Conservation (phyloP, 1,140 invertebrate genomes). For the Papilio dardanus region DNA sequence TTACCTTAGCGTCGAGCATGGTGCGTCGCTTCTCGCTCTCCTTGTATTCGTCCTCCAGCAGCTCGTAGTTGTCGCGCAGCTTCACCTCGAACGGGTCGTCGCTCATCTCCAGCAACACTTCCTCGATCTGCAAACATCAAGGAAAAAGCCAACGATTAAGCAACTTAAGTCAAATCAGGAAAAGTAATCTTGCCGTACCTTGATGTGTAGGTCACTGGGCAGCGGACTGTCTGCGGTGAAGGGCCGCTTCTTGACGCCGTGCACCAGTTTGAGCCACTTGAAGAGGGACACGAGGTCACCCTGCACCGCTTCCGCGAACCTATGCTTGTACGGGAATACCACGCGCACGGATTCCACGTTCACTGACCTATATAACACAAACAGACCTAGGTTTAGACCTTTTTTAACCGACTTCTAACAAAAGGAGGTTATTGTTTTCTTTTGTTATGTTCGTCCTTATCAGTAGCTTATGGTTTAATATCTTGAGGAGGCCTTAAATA, state of each 20-base stretch:
- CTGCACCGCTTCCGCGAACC: constrained; percentile 96
- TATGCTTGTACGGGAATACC: constrained; percentile 95
- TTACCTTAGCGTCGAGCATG: constrained; percentile 94
- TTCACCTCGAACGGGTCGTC: constrained; percentile 99
- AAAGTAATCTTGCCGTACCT: constrained; percentile 81
- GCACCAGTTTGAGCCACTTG: constrained; percentile 95
- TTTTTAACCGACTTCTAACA: too few relatives aligned
- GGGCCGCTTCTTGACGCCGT: constrained; percentile 87
- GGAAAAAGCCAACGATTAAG: neutral
- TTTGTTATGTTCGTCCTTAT: too few relatives aligned
- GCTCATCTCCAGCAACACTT: constrained; percentile 94
- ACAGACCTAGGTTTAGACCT: neutral
- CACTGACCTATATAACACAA: constrained; percentile 72
- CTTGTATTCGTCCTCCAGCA: constrained; percentile 97
- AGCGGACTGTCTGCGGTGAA: constrained; percentile 87
- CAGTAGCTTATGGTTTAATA: too few relatives aligned
- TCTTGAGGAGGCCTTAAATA: too few relatives aligned
- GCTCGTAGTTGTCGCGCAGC: constrained; percentile 96
- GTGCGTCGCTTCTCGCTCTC: constrained; percentile 96
- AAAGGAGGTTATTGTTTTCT: too few relatives aligned
- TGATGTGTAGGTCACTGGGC: constrained; percentile 94
- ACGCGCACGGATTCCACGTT: constrained; percentile 88
- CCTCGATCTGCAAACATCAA: constrained; percentile 85
- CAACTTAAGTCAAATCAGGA: neutral
- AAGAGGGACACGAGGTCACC: constrained; percentile 95